Percentiles rank a stretch among this genome's conserved stretches.
These are phyloP conservation scores for Helarctos malayanus DNA, from an alignment of 2,797 vertebrate species.

Conservation along the genomic window DNA sequence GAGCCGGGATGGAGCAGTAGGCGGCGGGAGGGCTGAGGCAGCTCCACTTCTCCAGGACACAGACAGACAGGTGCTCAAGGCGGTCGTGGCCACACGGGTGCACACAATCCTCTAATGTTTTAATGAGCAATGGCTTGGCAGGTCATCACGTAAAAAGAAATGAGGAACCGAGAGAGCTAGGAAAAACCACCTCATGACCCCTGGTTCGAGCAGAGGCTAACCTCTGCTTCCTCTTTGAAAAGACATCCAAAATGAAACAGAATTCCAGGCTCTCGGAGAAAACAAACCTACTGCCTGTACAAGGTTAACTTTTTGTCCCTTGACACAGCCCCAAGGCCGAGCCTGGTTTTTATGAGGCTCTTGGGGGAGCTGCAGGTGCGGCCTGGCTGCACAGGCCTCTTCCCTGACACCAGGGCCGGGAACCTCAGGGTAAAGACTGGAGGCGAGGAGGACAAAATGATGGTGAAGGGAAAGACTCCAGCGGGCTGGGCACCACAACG, in stretches of 20 bases:
- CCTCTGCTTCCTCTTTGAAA: background rate
- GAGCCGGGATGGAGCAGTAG: fast-evolving
- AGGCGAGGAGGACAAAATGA: background rate
- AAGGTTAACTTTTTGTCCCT: background rate
- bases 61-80: background rate
- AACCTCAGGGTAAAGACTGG: background rate
- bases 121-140: background rate
- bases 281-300: background rate
- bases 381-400: background rate
- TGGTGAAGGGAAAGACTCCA: background rate
- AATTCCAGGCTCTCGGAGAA: background rate
- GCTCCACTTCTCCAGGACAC: background rate
- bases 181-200: background rate
- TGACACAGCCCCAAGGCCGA: background rate
- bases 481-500: background rate
- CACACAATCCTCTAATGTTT: background rate
- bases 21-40: background rate
- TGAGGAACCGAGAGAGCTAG: background rate
- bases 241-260: background rate
- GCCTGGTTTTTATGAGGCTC: background rate
- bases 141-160: background rate
- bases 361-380: background rate
- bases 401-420: background rate
- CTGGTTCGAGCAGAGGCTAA: background rate
- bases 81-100: fast-evolving